Evolutionary conservation across 2,113 vertebrate genomes (phyloP).

Genomic region (Myxocyprinus asiaticus): DNA sequence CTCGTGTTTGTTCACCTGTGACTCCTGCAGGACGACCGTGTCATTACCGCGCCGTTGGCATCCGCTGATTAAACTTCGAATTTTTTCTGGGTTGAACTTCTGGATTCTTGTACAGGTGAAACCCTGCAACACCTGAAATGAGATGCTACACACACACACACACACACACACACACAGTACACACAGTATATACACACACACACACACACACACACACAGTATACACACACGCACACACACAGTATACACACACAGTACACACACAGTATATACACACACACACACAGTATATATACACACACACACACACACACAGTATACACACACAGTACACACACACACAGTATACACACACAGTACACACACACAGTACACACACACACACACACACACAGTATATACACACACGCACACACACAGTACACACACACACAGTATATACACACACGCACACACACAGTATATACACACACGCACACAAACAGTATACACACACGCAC

Average conservation of each 20-base stretch:
- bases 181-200: too few relatives aligned
- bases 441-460: too few relatives aligned
- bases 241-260: too few relatives aligned
- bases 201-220: too few relatives aligned
- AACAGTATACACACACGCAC: not conserved
- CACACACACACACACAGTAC: not conserved
- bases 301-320: not conserved
- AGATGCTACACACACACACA: slow-evolving; percentile 61
- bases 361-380: too few relatives aligned
- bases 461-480: too few relatives aligned
- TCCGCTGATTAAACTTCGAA: slow-evolving; percentile 63
- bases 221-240: too few relatives aligned
- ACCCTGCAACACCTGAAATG: slow-evolving; percentile 72
- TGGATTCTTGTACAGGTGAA: slow-evolving; percentile 70
- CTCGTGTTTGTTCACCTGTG: slow-evolving; percentile 65
- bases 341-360: too few relatives aligned
- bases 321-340: not conserved
- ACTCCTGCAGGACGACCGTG: slow-evolving; percentile 64
- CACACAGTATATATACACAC: not conserved
- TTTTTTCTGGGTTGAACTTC: not conserved
- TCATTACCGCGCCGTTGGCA: slow-evolving; percentile 52
- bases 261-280: too few relatives aligned
- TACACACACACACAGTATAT: too few relatives aligned
- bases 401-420: too few relatives aligned
- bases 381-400: too few relatives aligned